phyloP scores from a whole-genome alignment of 2,888 invertebrate species.

The Prosapia bicincta region DNA sequence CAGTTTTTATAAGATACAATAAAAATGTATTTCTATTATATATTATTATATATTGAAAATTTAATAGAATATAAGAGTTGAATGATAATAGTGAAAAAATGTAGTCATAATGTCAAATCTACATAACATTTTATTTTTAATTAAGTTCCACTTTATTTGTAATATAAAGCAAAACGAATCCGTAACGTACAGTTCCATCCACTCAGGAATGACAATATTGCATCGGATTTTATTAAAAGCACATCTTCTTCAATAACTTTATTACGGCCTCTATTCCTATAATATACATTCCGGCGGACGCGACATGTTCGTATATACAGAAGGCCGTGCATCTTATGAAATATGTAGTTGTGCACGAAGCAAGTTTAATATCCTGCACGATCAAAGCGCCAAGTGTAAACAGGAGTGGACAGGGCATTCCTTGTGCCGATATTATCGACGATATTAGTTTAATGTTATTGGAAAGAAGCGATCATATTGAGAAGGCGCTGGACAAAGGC shows the following conservation, averaged over 20 bases:
- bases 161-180: too few species aligned
- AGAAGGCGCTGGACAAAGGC: not conserved
- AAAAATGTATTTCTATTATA: too few species aligned
- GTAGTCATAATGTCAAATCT: too few species aligned
- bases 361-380: not conserved
- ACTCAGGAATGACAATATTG: not conserved
- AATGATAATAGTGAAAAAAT: too few species aligned
- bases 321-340: not conserved
- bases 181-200: not conserved
- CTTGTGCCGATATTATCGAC: not conserved
- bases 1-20: too few species aligned
- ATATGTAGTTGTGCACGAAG: not conserved
- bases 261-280: not conserved
- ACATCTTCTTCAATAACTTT: not conserved
- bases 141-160: too few species aligned
- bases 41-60: too few species aligned
- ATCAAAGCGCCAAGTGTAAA: not conserved
- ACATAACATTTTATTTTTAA: too few species aligned
- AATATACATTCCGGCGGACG: not conserved
- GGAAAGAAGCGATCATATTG: not conserved
- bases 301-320: not conserved
- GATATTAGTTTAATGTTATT: not conserved
- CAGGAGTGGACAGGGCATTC: not conserved
- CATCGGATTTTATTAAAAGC: not conserved
- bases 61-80: too few species aligned